Evolutionary conservation across 2,888 invertebrate genomes (phyloP), one percentile per base, ranked within the genome.

Genomic region (Heliconius aoede): DNA sequence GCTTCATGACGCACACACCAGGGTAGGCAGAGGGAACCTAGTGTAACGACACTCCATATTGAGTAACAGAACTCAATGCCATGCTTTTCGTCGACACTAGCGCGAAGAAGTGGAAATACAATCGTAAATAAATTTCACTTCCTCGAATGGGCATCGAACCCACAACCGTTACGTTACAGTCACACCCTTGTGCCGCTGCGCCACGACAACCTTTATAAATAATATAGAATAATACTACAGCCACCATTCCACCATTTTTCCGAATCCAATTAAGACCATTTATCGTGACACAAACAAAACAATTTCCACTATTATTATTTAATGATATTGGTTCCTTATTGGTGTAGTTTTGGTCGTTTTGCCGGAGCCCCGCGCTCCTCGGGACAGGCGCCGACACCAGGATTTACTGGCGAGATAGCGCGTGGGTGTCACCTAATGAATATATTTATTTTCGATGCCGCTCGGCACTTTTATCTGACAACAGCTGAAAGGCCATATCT

Each of bases 371-470:
- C 86, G 85, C 2, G 86, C 85, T 87, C 85, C 86, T 85, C 83
- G 82, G 86, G 90, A 91, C 91, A 89, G 91, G 86, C 90, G 89
- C 89, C 90, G 91, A 90, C 90, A 87, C 83, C 87, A 90, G 92
- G 92, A 94, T 94, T 94, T 94, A 94, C 90, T 91, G 89, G 86
- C 88, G 86, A 88, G 93, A 94, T 93, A 92, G 81, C 85, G 90
- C 90, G 94, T 94, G 92, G 94, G 94, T 93, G 94, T 94, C 90
- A 88, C 90, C 91, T 94, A 94, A 94, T 94, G 94, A 94, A 94
- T 93, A 93, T 92, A 93, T 92, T 93, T 94, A 93, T 93, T 94
- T 93, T 89, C 89, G 88, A 85, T 84, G 86, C 84, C 85, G 85
- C 82, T 82, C 84, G 87, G 86, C 85, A 86, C 91, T 90, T 92